A percentile compares a stretch with the other conserved stretches of the same genome.
These are phyloP conservation scores for Drosophila elegans DNA, from an alignment of 1,140 invertebrate genomes.

Conservation along the genomic window DNA sequence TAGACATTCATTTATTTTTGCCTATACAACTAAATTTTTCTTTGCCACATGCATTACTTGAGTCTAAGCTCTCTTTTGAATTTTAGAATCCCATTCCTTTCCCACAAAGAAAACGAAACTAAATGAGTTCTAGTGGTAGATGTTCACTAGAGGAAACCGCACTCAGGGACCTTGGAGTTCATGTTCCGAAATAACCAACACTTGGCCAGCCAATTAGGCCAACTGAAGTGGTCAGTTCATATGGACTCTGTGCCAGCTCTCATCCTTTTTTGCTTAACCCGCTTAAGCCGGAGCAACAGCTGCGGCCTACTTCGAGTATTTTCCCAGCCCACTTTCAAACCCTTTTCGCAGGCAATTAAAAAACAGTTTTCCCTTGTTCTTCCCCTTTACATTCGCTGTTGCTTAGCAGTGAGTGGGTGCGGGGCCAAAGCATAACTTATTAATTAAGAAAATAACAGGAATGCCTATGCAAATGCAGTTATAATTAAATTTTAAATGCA, in stretches of 20 bases:
- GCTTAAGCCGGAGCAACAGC: conserved; percentile 29
- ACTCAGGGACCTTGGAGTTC: conserved; percentile 24
- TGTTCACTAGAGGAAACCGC: conserved; percentile 15
- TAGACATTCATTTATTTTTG: too few species aligned
- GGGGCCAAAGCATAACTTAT: conserved; percentile 60
- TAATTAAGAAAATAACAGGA: conserved; percentile 63
- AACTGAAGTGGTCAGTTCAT: conserved; percentile 59
- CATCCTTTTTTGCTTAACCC: conserved; percentile 16
- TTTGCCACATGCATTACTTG: not conserved
- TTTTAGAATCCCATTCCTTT: not conserved
- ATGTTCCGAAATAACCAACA: conserved; percentile 35
- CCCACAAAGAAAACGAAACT: conserved; percentile 18
- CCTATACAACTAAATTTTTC: too few species aligned
- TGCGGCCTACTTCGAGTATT: conserved; percentile 30
- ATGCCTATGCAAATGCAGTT: conserved; percentile 74
- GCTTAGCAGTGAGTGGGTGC: conserved; percentile 19
- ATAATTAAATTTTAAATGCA: conserved; percentile 67
- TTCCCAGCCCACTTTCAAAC: conserved; percentile 14
- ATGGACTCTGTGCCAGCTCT: conserved; percentile 22
- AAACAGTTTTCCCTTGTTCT: conserved; percentile 37
- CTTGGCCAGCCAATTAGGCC: conserved; percentile 69
- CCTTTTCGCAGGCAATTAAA: conserved; percentile 52
- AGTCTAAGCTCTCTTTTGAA: not conserved
- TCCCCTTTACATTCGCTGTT: not conserved
- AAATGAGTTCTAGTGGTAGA: conserved; percentile 23